Percentiles rank a stretch among this genome's conserved stretches.
These are phyloP conservation scores for Agriopis leucophaearia DNA, from an alignment of 2,888 invertebrate species.

Conservation along the genomic window DNA sequence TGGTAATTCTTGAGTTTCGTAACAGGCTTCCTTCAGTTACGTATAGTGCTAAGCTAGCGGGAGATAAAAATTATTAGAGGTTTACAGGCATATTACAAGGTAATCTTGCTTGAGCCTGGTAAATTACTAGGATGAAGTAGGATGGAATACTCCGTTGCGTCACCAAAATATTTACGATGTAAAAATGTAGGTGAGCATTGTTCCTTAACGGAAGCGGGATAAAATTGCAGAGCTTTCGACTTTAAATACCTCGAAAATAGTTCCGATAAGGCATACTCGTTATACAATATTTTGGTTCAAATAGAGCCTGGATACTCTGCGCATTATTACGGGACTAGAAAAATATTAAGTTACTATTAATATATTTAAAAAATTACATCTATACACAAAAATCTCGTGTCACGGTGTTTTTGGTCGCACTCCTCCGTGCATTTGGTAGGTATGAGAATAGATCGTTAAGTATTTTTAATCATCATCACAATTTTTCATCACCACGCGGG, in stretches of 20 bases:
- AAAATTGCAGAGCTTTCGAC: slow-evolving; percentile 12
- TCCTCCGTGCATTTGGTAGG: too few relatives aligned
- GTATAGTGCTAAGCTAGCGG: slow-evolving; percentile 38
- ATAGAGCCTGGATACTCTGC: background rate
- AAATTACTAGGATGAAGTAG: slow-evolving; percentile 29
- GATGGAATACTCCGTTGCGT: slow-evolving; percentile 24
- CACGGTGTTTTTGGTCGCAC: too few relatives aligned
- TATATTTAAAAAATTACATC: too few relatives aligned
- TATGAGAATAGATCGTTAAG: too few relatives aligned
- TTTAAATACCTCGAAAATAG: background rate
- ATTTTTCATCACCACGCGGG: too few relatives aligned
- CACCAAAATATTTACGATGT: slow-evolving; percentile 23
- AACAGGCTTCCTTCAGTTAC: slow-evolving; percentile 51
- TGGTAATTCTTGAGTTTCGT: slow-evolving; percentile 45
- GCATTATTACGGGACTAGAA: too few relatives aligned
- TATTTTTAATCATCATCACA: too few relatives aligned
- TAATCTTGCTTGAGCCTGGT: slow-evolving; percentile 55
- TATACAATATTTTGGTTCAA: background rate
- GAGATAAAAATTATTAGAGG: slow-evolving; percentile 58
- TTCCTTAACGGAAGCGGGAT: background rate
- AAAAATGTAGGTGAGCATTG: slow-evolving; percentile 11
- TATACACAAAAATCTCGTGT: too few relatives aligned
- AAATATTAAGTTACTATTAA: too few relatives aligned
- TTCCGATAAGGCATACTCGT: background rate
- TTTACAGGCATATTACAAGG: slow-evolving; percentile 50